Evolutionary conservation across 2,113 vertebrate species (phyloP).

Genomic region (Pangasianodon hypophthalmus): DNA sequence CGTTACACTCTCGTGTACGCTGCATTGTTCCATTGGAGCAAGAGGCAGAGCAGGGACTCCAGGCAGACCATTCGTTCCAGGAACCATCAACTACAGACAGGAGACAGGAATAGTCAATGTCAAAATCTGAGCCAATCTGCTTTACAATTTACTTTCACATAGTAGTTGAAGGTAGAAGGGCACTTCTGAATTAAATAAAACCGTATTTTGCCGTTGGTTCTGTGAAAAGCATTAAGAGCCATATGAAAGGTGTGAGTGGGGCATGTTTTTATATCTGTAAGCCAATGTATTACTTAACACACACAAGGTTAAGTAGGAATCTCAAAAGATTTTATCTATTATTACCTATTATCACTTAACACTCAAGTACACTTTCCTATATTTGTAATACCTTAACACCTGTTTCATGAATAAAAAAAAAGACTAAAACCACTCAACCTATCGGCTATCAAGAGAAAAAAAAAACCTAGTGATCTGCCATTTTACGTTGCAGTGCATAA

Average conservation of each 20-base stretch:
- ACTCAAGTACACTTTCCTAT: neutral
- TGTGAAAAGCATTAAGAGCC: neutral
- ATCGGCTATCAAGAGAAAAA: neutral
- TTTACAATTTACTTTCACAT: neutral
- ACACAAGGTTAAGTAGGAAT: conserved; percentile 9
- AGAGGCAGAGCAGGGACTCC: conserved; percentile 87
- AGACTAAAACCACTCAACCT: neutral
- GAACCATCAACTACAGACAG: conserved; percentile 91
- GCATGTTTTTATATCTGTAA: neutral
- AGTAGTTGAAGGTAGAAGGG: neutral
- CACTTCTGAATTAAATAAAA: neutral
- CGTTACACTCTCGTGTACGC: conserved; percentile 91
- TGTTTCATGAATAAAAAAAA: neutral
- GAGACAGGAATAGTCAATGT: conserved; percentile 40
- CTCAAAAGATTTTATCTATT: too few relatives aligned
- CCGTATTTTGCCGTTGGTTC: neutral
- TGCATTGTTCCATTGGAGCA: conserved; percentile 96
- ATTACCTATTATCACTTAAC: neutral
- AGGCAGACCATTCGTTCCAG: conserved; percentile 97
- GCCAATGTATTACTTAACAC: neutral
- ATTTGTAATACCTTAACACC: neutral
- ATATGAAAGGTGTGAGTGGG: neutral
- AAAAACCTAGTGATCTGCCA: neutral
- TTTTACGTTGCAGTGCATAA: neutral
- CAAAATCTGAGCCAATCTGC: neutral